Base-by-base conservation (phyloP, 53 echinoderm and acorn worm species). In the Temnopleurus reevesii region DNA sequence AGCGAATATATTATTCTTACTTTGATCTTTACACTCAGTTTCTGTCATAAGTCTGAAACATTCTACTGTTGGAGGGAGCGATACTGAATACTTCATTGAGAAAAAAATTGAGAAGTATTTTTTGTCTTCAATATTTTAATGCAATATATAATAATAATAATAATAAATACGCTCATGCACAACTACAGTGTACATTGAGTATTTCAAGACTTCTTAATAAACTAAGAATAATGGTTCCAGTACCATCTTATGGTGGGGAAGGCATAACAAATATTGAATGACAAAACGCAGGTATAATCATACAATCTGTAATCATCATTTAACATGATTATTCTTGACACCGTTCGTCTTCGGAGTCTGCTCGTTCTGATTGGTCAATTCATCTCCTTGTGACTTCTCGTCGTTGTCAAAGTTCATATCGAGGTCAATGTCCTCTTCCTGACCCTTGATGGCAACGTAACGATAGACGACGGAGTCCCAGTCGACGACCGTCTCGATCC, bases 361-460 rank as follows among this genome's bases (percentile, higher is more conserved):
- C 21, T 49, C 53, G 45, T 87, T 33, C 9, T 87, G 65, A 66
- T 65, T 66, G 24, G 71, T 53, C 26, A 49, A 8, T 34, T 64
- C 71, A 33, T n/a, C 71, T 2, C 36, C 88, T 17, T 41, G 85
- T 41, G 59, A 27, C 41, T 25, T 27, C 51, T 65, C 51, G 3
- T 87, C 71, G 0, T 71, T 35, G 8, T 87, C 65, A 35, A 87
- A 71, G 65, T 19, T 71, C 54, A 87, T 66, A 2, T 30, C 64
- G 23, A 55, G 55, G 26, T 86, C 90, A n/a, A 54, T 28, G 17
- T 92, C 91, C 25, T 92, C 93, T 38, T 95, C 97, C 26, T 93
- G 79, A 27, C 97, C 97, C 38, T 96, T 96, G 63, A 97, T 95
- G 86, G 95, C 86, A 33, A 94, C 93, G 87, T 97, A 97, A 4